A percentile compares a stretch with the other conserved stretches of the same genome.
Conservation (phyloP, 2,113 vertebrate genomes). For the Morphnarchus princeps region DNA sequence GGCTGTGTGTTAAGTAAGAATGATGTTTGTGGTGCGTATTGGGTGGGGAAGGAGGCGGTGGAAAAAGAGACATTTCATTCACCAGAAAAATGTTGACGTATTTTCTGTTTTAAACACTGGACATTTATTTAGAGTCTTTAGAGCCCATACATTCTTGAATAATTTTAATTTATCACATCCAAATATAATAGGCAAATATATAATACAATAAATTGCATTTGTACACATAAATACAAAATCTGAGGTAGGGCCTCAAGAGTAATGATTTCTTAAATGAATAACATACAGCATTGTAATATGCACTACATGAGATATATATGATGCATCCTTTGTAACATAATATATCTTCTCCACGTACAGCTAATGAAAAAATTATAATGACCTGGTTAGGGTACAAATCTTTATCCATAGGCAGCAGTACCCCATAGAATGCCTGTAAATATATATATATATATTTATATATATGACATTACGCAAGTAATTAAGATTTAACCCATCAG, state of each 20-base stretch:
- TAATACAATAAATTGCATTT: conserved; percentile 98
- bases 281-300: conserved; percentile 80
- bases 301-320: conserved; percentile 78
- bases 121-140: conserved; percentile 94
- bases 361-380: conserved; percentile 81
- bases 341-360: conserved; percentile 74
- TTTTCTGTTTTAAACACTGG: conserved; percentile 82
- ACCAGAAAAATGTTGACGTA: background rate
- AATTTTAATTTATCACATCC: conserved; percentile 89
- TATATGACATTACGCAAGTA: conserved; percentile 94
- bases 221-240: conserved; percentile 99
- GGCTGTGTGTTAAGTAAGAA: conserved; percentile 52
- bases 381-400: conserved; percentile 89
- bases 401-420: conserved; percentile 95
- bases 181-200: conserved; percentile 98
- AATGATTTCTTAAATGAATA: conserved; percentile 88
- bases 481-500: conserved; percentile 92
- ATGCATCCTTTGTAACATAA: conserved; percentile 83
- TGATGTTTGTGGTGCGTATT: background rate
- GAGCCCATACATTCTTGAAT: conserved; percentile 90
- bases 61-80: background rate
- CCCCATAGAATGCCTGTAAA: conserved; percentile 86
- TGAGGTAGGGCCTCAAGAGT: conserved; percentile 99
- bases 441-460: conserved; percentile 77
- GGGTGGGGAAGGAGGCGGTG: background rate